These are phyloP conservation scores for Drepanosiphum platanoidis DNA, from an alignment of 2,888 invertebrate genomes.

Conservation along the genomic window DNA sequence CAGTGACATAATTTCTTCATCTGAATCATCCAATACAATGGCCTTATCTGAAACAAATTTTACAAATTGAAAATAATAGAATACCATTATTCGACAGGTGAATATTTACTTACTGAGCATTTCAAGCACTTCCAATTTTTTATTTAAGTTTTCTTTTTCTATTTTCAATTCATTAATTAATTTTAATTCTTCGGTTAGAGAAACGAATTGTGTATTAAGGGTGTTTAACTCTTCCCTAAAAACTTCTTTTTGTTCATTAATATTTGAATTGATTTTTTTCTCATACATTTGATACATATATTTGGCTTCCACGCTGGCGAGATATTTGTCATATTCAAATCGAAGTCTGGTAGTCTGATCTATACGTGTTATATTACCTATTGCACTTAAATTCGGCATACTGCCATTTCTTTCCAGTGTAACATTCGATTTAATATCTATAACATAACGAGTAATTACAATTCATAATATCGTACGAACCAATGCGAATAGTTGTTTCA, in stretches of 20 bases:
- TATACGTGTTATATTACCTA: constrained; percentile 8
- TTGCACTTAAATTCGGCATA: constrained; percentile 31
- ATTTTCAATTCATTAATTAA: constrained; percentile 25
- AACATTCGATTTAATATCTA: constrained; percentile 10
- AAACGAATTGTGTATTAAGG: constrained; percentile 39
- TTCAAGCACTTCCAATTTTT: constrained; percentile 41
- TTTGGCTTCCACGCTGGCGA: constrained; percentile 40
- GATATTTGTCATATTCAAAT: constrained; percentile 38
- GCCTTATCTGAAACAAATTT: constrained; percentile 28
- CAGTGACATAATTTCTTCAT: constrained; percentile 42
- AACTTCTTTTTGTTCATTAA: constrained; percentile 45
- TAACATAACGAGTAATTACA: neutral
- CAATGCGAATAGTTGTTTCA: no score
- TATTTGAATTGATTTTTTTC: constrained; percentile 33
- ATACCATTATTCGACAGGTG: neutral
- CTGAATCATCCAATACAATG: constrained; percentile 25
- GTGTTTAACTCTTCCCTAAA: constrained; percentile 33
- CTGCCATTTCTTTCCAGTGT: constrained; percentile 45
- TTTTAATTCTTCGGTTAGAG: constrained; percentile 24
- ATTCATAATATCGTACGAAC: no score
- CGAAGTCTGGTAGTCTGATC: constrained; percentile 15
- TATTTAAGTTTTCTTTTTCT: constrained; percentile 22
- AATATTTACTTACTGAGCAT: constrained; percentile 18
- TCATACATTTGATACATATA: neutral
- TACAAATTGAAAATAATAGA: neutral